Evolutionary conservation across 2,888 invertebrate species (phyloP).

Genomic region (Spilarctia lutea): DNA sequence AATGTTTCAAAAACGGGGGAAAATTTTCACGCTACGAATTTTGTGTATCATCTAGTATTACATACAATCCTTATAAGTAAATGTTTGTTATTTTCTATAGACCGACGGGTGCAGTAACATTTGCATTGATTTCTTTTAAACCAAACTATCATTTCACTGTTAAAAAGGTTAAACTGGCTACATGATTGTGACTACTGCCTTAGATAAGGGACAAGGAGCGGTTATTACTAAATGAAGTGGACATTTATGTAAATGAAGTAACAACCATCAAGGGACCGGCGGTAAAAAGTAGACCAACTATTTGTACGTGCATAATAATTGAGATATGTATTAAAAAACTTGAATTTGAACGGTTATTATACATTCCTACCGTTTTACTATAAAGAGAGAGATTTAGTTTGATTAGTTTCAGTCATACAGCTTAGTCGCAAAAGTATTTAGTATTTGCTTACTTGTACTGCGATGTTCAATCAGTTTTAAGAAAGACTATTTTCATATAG

Average conservation of each 20-base stretch:
- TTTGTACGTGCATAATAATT: conserved; percentile 45
- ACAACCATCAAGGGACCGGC: conserved; percentile 45
- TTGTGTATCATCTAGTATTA: too few species aligned
- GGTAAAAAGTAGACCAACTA: conserved; percentile 38
- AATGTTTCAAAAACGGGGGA: too few species aligned
- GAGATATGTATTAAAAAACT: conserved; percentile 36
- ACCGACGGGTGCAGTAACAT: conserved; percentile 14
- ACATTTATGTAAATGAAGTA: conserved; percentile 60
- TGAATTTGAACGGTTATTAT: conserved; percentile 29
- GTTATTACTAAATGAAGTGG: conserved; percentile 56
- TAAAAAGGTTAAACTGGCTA: conserved; percentile 30
- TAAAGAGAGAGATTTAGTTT: conserved; percentile 9
- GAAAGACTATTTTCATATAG: background rate
- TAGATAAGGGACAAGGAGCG: conserved; percentile 45
- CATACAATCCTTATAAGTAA: conserved; percentile 7
- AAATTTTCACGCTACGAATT: too few species aligned
- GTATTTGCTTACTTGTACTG: conserved; percentile 18
- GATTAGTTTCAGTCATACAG: conserved; percentile 15
- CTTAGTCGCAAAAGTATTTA: conserved; percentile 20
- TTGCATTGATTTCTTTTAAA: conserved; percentile 26
- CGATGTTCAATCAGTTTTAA: conserved; percentile 16
- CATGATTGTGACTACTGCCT: conserved; percentile 44
- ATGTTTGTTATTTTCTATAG: conserved; percentile 10
- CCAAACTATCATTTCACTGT: conserved; percentile 22
- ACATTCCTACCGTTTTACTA: conserved; percentile 1